These are phyloP conservation scores for Elysia crispata DNA, from an alignment of 2,888 invertebrate species.

Conservation along the genomic window DNA sequence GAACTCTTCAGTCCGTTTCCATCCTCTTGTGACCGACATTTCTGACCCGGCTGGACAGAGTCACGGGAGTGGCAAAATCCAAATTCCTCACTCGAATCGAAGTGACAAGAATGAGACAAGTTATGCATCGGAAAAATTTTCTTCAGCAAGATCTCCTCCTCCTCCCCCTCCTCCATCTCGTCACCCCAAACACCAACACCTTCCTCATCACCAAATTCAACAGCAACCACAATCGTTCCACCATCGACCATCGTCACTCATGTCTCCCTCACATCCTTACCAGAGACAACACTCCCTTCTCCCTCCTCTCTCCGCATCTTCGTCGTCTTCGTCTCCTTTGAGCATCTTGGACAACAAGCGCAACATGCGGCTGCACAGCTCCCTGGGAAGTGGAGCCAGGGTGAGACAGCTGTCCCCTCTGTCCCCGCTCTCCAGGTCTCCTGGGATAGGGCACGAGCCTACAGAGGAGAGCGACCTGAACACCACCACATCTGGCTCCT, in stretches of 20 bases:
- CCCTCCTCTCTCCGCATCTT: neutral
- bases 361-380: neutral
- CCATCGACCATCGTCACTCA: slow-evolving; percentile 4
- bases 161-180: neutral
- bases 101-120: neutral
- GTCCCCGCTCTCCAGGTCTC: slow-evolving; percentile 6
- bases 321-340: neutral
- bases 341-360: neutral
- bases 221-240: slow-evolving; percentile 15
- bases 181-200: slow-evolving; percentile 14
- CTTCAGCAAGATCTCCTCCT: too few species aligned
- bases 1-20: slow-evolving; percentile 30
- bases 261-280: neutral
- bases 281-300: neutral
- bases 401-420: neutral
- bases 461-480: slow-evolving; percentile 52
- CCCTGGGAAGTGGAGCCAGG: neutral
- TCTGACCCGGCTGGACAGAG: neutral
- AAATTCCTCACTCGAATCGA: neutral
- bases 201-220: slow-evolving; percentile 1
- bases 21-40: slow-evolving; percentile 38
- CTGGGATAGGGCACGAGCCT: slow-evolving; percentile 22
- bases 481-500: slow-evolving; percentile 55
- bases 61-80: neutral
- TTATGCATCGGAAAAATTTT: neutral